Evolutionary conservation across 2,888 invertebrate genomes (phyloP).

Genomic region (Heliconius aoede): DNA sequence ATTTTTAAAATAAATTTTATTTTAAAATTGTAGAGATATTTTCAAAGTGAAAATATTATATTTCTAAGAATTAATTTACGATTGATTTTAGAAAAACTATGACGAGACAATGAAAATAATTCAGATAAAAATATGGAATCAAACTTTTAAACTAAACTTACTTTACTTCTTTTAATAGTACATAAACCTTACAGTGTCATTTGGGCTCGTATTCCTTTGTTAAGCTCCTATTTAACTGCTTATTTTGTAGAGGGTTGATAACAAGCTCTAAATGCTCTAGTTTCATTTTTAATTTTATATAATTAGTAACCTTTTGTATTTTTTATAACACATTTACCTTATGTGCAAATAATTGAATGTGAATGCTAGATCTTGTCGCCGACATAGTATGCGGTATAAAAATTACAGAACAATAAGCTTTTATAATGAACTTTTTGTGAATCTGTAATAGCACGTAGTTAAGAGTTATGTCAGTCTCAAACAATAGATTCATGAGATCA

Average conservation of each 20-base stretch:
- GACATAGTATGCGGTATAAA: conserved; percentile 27
- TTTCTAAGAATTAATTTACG: too few relatives aligned
- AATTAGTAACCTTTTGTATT: not conserved
- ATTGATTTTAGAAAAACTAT: too few relatives aligned
- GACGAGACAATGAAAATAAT: too few relatives aligned
- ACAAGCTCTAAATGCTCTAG: not conserved
- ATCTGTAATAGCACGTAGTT: conserved; percentile 37
- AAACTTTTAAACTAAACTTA: conserved; percentile 51
- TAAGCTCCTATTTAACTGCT: not conserved
- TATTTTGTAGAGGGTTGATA: not conserved
- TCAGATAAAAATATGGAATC: conserved; percentile 55
- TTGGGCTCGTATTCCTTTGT: not conserved
- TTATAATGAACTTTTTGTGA: conserved; percentile 43
- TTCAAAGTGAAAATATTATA: conserved; percentile 44
- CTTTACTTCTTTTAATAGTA: not conserved
- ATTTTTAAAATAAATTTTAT: too few relatives aligned
- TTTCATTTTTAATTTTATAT: not conserved
- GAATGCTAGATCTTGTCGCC: conserved; percentile 38
- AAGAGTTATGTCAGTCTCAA: conserved; percentile 38
- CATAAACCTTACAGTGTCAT: not conserved
- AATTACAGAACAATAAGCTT: conserved; percentile 44
- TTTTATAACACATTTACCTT: conserved; percentile 15
- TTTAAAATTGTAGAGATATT: conserved; percentile 30
- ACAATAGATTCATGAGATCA: conserved; percentile 35
- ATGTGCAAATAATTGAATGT: conserved; percentile 34